Evolutionary conservation across 2,888 invertebrate species (phyloP).

Genomic region (Halictus ligatus): DNA sequence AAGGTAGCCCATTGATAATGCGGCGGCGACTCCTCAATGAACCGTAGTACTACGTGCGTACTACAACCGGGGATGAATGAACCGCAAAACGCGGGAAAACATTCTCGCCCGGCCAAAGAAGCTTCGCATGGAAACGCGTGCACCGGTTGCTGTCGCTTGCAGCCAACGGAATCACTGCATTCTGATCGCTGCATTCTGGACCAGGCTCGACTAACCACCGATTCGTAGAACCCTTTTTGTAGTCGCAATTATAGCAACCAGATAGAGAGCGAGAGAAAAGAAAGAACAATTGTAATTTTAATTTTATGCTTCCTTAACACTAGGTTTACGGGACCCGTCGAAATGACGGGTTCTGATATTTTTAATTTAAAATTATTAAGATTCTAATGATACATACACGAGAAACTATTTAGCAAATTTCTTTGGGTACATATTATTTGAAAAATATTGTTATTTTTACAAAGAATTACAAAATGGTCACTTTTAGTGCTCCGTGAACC

Average conservation of each 20-base stretch:
- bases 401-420: no score
- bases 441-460: no score
- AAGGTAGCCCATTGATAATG: conserved; percentile 9
- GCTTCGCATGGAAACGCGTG: neutral
- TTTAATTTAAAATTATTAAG: no score
- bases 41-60: conserved; percentile 14
- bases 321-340: no score
- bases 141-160: neutral
- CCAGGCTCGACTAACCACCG: neutral
- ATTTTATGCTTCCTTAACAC: no score
- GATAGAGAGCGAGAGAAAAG: neutral
- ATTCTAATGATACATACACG: no score
- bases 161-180: neutral
- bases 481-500: no score
- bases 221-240: neutral
- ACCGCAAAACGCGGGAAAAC: conserved; percentile 5
- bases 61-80: conserved; percentile 10
- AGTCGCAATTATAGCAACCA: neutral
- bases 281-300: neutral
- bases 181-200: neutral
- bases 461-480: no score
- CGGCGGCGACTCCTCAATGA: neutral
- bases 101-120: neutral
- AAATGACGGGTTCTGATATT: no score
- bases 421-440: no score